phyloP scores from a whole-genome alignment of 2,113 vertebrate species.

The Upupa epops region DNA sequence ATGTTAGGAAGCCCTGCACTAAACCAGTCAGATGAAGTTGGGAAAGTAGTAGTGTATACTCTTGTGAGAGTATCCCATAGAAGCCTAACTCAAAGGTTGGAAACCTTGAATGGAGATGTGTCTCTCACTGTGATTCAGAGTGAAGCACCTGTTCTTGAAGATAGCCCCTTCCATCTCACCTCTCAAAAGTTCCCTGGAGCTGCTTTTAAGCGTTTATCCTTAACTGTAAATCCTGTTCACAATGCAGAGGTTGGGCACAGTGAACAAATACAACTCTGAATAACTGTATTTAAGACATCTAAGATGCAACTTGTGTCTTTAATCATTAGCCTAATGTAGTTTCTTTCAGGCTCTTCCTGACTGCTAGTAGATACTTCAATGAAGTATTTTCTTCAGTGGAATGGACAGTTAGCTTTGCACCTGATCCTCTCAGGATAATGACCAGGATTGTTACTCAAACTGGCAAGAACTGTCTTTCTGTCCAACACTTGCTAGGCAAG shows the following conservation, averaged over 20 bases:
- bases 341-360: conserved; percentile 59
- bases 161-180: too few species aligned
- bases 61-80: background rate
- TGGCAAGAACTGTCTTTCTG: conserved; percentile 43
- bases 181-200: background rate
- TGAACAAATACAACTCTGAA: background rate
- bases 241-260: background rate
- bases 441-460: conserved; percentile 66
- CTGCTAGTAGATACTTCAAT: conserved; percentile 55
- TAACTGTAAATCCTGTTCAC: background rate
- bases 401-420: background rate
- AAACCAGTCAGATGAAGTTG: background rate
- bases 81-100: background rate
- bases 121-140: background rate
- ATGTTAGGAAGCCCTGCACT: background rate
- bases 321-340: background rate
- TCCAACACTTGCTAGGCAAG: conserved; percentile 28
- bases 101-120: background rate
- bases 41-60: background rate
- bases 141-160: background rate
- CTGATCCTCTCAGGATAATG: conserved; percentile 32
- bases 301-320: background rate
- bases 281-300: background rate
- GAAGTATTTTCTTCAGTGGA: background rate
- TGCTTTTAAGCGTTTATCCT: background rate